These are phyloP conservation scores for Bujurquina vittata DNA, from an alignment of 2,113 vertebrate species.

Conservation along the genomic window DNA sequence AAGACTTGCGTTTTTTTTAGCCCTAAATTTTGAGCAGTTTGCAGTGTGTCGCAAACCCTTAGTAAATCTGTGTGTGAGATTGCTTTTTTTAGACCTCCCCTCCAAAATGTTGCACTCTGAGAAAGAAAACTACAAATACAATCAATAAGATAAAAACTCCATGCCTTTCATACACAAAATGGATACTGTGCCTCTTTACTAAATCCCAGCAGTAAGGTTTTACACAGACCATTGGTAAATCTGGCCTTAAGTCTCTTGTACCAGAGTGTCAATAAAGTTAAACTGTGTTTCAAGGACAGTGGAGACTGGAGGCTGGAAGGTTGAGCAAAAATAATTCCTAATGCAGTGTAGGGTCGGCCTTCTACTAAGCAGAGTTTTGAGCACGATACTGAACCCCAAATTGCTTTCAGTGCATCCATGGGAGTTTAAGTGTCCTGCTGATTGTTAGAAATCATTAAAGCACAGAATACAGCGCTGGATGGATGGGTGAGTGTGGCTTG, in stretches of 20 bases:
- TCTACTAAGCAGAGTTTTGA: no score
- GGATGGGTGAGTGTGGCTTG: no score
- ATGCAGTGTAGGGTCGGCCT: no score
- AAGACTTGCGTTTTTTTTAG: neutral
- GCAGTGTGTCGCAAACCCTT: neutral
- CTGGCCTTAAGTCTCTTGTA: neutral
- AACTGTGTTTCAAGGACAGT: no score
- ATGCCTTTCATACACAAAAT: neutral
- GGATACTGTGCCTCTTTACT: neutral
- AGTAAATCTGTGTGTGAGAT: neutral
- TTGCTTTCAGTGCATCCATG: no score
- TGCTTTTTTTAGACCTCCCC: rapidly evolving
- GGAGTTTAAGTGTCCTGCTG: no score
- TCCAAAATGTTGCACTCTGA: neutral
- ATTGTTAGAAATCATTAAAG: no score
- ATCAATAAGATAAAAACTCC: no score
- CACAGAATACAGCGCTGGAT: no score
- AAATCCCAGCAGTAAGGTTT: neutral
- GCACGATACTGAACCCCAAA: no score
- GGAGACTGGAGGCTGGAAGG: no score
- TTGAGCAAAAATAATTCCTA: neutral
- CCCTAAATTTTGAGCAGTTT: neutral
- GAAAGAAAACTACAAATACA: neutral
- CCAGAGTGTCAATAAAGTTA: neutral
- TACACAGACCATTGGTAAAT: neutral